A percentile compares a stretch with the other conserved stretches of the same genome.
phyloP scores from a whole-genome alignment of 1,140 invertebrate genomes.

The Acromyrmex charruanus region DNA sequence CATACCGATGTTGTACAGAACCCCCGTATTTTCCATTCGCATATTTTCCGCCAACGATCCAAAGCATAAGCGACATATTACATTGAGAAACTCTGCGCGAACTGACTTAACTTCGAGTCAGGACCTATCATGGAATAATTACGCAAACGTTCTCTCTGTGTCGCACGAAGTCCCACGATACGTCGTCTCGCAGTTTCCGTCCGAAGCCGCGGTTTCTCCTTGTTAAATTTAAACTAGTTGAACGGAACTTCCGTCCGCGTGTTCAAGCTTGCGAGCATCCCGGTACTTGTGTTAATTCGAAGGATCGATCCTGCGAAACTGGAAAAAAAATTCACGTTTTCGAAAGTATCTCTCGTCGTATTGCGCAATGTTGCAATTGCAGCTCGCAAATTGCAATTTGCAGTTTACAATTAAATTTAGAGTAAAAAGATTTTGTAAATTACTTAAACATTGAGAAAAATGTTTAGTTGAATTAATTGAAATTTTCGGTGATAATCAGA shows the following conservation, averaged over 20 bases:
- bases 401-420: neutral
- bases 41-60: neutral
- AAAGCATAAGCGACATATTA: constrained; percentile 30
- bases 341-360: neutral
- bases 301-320: constrained; percentile 62
- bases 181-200: constrained; percentile 47
- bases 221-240: constrained; percentile 76
- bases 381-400: neutral
- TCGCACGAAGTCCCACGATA: constrained; percentile 40
- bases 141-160: constrained; percentile 56
- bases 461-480: no score
- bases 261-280: constrained; percentile 63
- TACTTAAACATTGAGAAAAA: no score
- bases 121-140: constrained; percentile 55
- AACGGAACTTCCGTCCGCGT: constrained; percentile 67
- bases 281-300: constrained; percentile 70
- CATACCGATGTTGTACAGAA: neutral
- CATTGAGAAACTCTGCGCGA: constrained; percentile 25
- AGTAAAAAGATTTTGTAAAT: neutral
- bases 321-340: neutral
- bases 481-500: no score
- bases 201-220: constrained; percentile 65
- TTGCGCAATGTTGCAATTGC: no score
- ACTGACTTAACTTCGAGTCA: constrained; percentile 41
- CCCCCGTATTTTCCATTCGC: neutral